Evolutionary conservation across 1,140 invertebrate genomes (phyloP).

Genomic region (Pinna nobilis): DNA sequence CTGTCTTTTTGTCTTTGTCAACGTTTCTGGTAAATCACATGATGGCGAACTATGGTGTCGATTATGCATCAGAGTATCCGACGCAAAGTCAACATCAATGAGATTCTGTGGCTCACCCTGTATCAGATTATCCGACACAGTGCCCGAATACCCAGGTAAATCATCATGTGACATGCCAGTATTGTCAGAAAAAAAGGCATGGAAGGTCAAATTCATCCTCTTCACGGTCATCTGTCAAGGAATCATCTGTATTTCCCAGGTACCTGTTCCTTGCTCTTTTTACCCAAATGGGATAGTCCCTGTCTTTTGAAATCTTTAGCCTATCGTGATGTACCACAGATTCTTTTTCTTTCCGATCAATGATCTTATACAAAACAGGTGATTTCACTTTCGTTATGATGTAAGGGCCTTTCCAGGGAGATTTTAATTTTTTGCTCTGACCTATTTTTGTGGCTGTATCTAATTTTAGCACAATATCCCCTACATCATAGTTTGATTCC

Average conservation of each 20-base stretch:
- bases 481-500: neutral
- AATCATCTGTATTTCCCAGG: neutral
- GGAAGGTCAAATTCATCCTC: neutral
- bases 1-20: no score
- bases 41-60: neutral
- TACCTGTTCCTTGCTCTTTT: neutral
- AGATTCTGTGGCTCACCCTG: neutral
- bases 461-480: slow-evolving; percentile 18
- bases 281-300: slow-evolving; percentile 10
- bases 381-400: slow-evolving; percentile 4
- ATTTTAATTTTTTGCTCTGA: slow-evolving; percentile 8
- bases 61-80: neutral
- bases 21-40: neutral
- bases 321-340: slow-evolving; percentile 14
- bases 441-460: slow-evolving; percentile 16
- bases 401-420: slow-evolving; percentile 26
- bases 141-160: neutral
- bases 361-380: neutral
- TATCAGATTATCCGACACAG: neutral
- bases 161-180: neutral
- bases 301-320: slow-evolving; percentile 14
- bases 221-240: neutral
- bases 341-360: neutral
- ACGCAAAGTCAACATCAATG: neutral
- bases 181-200: neutral